Evolutionary conservation across 2,888 invertebrate genomes (phyloP).

Genomic region (Nematopogon swammerdamellus): DNA sequence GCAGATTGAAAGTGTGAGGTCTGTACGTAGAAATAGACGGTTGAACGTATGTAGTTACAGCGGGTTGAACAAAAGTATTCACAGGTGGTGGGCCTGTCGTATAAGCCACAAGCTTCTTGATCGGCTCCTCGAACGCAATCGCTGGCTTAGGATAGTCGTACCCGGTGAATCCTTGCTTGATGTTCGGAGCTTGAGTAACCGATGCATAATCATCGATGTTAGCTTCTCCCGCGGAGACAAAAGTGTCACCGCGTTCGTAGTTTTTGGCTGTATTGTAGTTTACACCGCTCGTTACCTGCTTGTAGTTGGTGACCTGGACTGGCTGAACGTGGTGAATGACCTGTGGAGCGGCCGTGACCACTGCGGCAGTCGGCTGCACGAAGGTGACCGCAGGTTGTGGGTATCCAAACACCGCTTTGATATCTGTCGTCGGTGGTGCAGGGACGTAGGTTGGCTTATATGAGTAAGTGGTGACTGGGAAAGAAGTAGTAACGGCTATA

Average conservation of each 20-base stretch:
- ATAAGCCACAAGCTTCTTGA: slow-evolving; percentile 39
- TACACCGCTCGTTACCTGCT: slow-evolving; percentile 21
- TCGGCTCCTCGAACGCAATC: slow-evolving; percentile 36
- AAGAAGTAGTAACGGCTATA: slow-evolving; percentile 32
- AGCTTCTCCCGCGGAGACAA: neutral
- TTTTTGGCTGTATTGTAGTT: neutral
- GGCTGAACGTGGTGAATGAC: slow-evolving; percentile 18
- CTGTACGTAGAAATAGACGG: slow-evolving; percentile 25
- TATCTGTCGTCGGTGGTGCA: slow-evolving; percentile 32
- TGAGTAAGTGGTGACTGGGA: slow-evolving; percentile 23
- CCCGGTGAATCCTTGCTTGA: slow-evolving; percentile 15
- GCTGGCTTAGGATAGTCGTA: slow-evolving; percentile 32
- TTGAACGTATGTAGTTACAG: slow-evolving; percentile 19
- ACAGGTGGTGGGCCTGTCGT: slow-evolving; percentile 32
- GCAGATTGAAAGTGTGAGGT: slow-evolving; percentile 28
- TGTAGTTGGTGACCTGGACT: slow-evolving; percentile 24
- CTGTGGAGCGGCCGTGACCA: slow-evolving; percentile 22
- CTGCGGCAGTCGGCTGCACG: slow-evolving; percentile 33
- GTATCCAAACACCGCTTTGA: slow-evolving; percentile 43
- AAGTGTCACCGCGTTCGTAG: neutral
- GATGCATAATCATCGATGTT: neutral
- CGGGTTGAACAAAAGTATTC: slow-evolving; percentile 24
- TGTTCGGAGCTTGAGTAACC: neutral
- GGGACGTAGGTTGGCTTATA: slow-evolving; percentile 39
- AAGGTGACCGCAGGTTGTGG: slow-evolving; percentile 40